Percentiles rank a stretch among this genome's conserved stretches.
phyloP scores from a whole-genome alignment of 1,140 invertebrate species.

The Triops longicaudatus region DNA sequence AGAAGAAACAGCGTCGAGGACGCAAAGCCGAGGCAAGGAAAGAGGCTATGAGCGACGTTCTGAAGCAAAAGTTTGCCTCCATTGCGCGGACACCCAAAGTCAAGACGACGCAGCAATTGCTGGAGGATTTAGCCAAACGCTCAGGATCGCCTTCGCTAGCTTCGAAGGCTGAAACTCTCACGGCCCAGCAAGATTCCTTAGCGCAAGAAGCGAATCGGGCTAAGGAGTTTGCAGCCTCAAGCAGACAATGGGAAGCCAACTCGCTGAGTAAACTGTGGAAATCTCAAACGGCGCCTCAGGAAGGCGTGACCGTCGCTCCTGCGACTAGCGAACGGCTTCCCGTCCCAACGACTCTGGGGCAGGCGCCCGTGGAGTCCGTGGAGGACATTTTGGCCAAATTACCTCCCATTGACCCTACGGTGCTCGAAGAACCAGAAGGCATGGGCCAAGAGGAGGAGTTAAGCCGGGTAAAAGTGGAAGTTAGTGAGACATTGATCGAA shows the following conservation, averaged over 20 bases:
- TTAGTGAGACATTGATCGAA: conserved; percentile 40
- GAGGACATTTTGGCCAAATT: conserved; percentile 51
- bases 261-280: conserved; percentile 16
- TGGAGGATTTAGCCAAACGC: conserved; percentile 61
- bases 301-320: background rate
- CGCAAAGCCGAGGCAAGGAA: background rate
- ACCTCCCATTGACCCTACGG: conserved; percentile 51
- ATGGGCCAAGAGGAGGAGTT: conserved; percentile 34
- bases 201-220: conserved; percentile 22
- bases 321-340: background rate
- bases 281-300: conserved; percentile 25
- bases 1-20: conserved; percentile 5
- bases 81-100: conserved; percentile 58
- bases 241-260: conserved; percentile 29
- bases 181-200: background rate
- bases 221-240: conserved; percentile 27
- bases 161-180: conserved; percentile 25
- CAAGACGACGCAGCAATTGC: conserved; percentile 73
- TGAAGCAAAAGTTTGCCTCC: conserved; percentile 55
- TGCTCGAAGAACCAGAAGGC: conserved; percentile 45
- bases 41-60: conserved; percentile 30
- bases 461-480: conserved; percentile 38
- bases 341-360: background rate
- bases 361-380: conserved; percentile 37
- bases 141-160: conserved; percentile 39